Percentiles rank a stretch among this genome's conserved stretches.
These are phyloP conservation scores for Muntiacus muntjak DNA, from an alignment of 2,113 vertebrate genomes.

Conservation along the genomic window DNA sequence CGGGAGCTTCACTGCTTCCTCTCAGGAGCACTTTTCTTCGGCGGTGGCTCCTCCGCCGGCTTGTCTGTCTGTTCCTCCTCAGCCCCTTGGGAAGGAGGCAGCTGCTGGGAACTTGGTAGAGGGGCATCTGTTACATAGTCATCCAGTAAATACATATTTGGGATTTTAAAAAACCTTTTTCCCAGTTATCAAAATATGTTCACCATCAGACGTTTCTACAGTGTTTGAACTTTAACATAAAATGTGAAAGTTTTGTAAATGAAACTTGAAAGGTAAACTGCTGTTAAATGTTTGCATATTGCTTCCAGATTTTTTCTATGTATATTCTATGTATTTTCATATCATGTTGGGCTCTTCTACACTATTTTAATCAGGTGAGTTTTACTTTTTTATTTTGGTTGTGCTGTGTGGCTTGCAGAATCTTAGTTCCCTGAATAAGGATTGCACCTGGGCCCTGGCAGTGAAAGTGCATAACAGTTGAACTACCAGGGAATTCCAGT, in stretches of 20 bases:
- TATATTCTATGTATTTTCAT: slow-evolving; percentile 23
- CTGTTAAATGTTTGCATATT: not conserved
- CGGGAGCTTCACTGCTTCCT: not conserved
- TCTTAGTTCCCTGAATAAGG: not conserved
- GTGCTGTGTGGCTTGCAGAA: not conserved
- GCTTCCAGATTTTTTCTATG: not conserved
- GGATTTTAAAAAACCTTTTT: not conserved
- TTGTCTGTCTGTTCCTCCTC: not conserved
- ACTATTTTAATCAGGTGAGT: not conserved
- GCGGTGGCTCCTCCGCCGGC: not conserved
- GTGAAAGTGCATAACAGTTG: not conserved
- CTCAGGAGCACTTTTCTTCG: not conserved
- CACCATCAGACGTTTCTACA: not conserved
- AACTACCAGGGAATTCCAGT: not conserved
- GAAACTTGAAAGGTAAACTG: not conserved
- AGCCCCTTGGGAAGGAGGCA: not conserved
- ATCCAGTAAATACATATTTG: not conserved
- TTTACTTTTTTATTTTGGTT: not conserved
- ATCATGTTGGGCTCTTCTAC: not conserved
- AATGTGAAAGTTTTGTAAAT: not conserved
- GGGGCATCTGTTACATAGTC: not conserved
- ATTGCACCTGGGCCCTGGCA: not conserved
- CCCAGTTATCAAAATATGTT: not conserved
- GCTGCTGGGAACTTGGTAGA: not conserved
- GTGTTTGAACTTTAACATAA: not conserved